phyloP scores from a whole-genome alignment of 2,113 vertebrate genomes.

The Seriola dumerili region DNA sequence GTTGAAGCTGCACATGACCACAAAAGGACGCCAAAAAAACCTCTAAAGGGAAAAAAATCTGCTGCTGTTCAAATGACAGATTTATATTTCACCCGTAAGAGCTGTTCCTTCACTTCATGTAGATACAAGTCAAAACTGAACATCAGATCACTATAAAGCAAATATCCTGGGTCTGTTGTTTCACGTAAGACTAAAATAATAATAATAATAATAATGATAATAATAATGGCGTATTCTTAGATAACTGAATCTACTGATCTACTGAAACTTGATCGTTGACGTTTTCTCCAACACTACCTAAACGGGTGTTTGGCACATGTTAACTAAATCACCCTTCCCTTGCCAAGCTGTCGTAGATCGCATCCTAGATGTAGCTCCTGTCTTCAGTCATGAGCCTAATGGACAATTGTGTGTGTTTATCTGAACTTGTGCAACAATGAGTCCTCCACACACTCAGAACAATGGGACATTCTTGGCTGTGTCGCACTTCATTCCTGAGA shows the following conservation, averaged over 20 bases:
- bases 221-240: not conserved
- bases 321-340: constrained; percentile 17
- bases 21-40: constrained; percentile 19
- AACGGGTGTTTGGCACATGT: not conserved
- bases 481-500: constrained; percentile 65
- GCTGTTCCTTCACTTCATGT: constrained; percentile 9
- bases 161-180: not conserved
- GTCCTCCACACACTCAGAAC: constrained; percentile 41
- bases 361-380: constrained; percentile 33
- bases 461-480: constrained; percentile 67
- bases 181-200: not conserved
- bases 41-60: not conserved
- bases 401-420: constrained; percentile 39
- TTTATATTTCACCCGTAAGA: constrained; percentile 6
- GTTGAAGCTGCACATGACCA: not conserved
- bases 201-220: not conserved
- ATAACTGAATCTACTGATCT: too few relatives aligned
- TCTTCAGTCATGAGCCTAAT: constrained; percentile 16
- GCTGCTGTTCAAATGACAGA: constrained; percentile 6
- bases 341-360: constrained; percentile 20
- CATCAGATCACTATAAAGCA: not conserved
- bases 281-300: not conserved
- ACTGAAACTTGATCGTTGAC: not conserved
- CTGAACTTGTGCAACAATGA: constrained; percentile 32
- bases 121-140: constrained; percentile 11